Evolutionary conservation across 1,140 invertebrate genomes (phyloP), one percentile per base, ranked within the genome.

Genomic region (Arctopsyche grandis): DNA sequence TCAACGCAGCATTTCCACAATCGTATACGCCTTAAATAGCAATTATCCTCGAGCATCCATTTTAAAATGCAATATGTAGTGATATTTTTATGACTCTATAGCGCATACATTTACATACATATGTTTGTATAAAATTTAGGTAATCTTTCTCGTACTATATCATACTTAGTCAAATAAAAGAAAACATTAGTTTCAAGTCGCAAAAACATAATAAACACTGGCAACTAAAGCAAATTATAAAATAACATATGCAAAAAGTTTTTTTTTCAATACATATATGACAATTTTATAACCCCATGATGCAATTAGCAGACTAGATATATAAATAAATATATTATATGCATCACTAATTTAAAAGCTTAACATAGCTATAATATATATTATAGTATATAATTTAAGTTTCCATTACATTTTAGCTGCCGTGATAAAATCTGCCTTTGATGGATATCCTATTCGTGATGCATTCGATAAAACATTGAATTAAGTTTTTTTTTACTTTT

Each of bases 361-460:
- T 66, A 22, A 66, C 21, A 22, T 60, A 60, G 9, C 21, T 60
- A 66, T 66, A 66, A 66, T 26, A 24, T 66, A 24, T 26, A 63
- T n/a, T n/a, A n/a, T n/a, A 38, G 7, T 38, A 38, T 38, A 38
- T 38, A 38, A 38, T 38, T 38, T 66, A 24, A 66, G 14, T 60
- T 60, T 60, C 19, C 58, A 22, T 60, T 60, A 21, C 9, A 60
- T 5, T 66, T 66, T 66, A 66, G 63, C 63, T 66, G 63, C 63
- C 63, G 22, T 26, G 63, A 26, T 66, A 21, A 60, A 60, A 66
- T 66, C 63, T 66, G 63, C 24, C 24, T 26, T 24, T 22, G 63
- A 52, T 16, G 29, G 16, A 66, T 66, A 26, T 21, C 63, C 21
- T 66, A 22, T 66, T 24, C 24, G 10, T 26, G 16, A 60, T 66